Conservation (phyloP, 2,113 vertebrate species). For the Gavia stellata region DNA sequence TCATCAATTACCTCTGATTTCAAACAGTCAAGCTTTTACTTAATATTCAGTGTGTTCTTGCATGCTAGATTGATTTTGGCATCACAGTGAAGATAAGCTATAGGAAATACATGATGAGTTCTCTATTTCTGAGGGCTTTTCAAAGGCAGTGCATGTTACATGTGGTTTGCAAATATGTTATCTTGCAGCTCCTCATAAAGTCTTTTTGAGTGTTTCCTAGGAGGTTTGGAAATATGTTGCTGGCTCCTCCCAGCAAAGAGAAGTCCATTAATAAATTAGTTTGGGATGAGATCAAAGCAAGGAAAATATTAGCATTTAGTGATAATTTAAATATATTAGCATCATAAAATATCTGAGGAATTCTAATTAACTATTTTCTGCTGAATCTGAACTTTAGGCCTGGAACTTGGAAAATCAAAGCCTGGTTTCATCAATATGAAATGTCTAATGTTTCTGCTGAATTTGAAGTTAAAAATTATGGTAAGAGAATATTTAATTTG, state of each 20-base stretch:
- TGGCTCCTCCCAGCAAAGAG: not conserved
- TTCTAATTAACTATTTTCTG: not conserved
- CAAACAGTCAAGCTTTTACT: not conserved
- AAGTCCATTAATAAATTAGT: not conserved
- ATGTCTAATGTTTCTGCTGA: conserved; percentile 60
- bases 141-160: not conserved
- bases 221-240: not conserved
- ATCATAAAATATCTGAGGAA: not conserved
- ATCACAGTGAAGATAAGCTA: not conserved
- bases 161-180: not conserved
- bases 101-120: not conserved
- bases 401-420: conserved; percentile 71
- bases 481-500: conserved; percentile 33
- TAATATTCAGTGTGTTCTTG: not conserved
- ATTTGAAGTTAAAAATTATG: conserved; percentile 73
- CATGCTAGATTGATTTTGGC: not conserved
- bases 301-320: not conserved
- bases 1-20: not conserved
- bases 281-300: not conserved
- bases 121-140: not conserved
- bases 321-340: not conserved
- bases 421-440: conserved; percentile 41
- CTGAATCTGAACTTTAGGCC: conserved; percentile 53
- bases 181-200: not conserved
- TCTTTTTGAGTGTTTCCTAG: not conserved